Evolutionary conservation across 2,888 invertebrate species (phyloP).

Genomic region (Sicus ferrugineus): DNA sequence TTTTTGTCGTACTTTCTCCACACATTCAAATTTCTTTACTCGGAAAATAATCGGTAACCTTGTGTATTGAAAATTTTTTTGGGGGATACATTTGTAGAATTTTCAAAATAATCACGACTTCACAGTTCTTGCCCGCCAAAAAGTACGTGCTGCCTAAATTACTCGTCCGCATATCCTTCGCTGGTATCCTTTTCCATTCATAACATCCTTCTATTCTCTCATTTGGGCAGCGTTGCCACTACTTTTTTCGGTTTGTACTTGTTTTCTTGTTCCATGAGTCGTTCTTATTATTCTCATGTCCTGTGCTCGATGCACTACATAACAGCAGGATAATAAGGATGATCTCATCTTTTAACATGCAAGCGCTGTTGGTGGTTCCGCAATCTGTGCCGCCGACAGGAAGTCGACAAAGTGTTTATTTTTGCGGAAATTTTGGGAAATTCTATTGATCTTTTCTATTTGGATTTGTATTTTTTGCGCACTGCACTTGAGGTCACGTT

Average conservation of each 20-base stretch:
- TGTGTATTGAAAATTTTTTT: neutral
- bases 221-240: neutral
- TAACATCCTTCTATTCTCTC: conserved; percentile 7
- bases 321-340: conserved; percentile 22
- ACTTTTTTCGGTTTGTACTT: conserved; percentile 5
- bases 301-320: neutral
- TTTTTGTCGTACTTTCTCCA: neutral
- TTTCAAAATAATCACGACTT: neutral
- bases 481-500: conserved; percentile 30
- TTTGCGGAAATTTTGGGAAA: conserved; percentile 28
- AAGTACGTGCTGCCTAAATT: conserved; percentile 7
- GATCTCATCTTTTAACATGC: conserved; percentile 25
- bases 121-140: conserved; percentile 8
- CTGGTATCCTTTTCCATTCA: neutral
- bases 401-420: conserved; percentile 26
- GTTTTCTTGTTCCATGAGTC: conserved; percentile 18
- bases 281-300: conserved; percentile 18
- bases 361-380: conserved; percentile 10
- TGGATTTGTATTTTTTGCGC: conserved; percentile 4
- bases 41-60: conserved; percentile 9
- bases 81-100: neutral
- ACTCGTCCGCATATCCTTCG: neutral
- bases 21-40: neutral
- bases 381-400: conserved; percentile 14
- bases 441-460: conserved; percentile 17